phyloP scores from a whole-genome alignment of 2,888 invertebrate species.

The Heliconius sara region DNA sequence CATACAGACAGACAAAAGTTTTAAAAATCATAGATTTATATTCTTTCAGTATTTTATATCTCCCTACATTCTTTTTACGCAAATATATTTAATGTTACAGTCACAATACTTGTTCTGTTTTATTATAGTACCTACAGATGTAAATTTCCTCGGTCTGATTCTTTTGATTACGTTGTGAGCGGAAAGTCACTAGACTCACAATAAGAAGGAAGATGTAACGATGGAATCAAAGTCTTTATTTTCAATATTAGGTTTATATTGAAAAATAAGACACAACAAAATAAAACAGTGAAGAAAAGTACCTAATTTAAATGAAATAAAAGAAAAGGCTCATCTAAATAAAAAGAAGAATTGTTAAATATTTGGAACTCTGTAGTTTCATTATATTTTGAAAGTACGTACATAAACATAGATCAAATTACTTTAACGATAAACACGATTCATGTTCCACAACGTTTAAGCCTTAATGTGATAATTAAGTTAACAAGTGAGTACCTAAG shows the following conservation, averaged over 20 bases:
- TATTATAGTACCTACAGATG: background rate
- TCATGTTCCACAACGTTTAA: background rate
- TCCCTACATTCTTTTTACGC: too few relatives aligned
- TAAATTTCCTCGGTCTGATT: conserved; percentile 18
- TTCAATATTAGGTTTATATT: background rate
- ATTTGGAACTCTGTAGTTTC: background rate
- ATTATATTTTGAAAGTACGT: background rate
- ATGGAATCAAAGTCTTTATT: background rate
- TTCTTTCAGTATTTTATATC: too few relatives aligned
- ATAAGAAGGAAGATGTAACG: background rate
- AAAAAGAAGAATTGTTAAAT: background rate
- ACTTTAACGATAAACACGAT: conserved; percentile 21
- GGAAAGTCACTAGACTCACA: background rate
- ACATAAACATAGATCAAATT: conserved; percentile 8
- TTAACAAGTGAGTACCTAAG: conserved; percentile 8
- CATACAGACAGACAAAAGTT: too few relatives aligned
- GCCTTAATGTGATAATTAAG: conserved; percentile 15
- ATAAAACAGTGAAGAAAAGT: too few relatives aligned
- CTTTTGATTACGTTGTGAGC: conserved; percentile 3
- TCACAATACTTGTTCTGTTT: too few relatives aligned
- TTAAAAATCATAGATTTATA: too few relatives aligned
- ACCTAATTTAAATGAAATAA: too few relatives aligned
- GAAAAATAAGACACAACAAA: background rate
- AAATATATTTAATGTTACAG: too few relatives aligned
- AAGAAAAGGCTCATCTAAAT: background rate